phyloP scores from a whole-genome alignment of 2,888 invertebrate genomes.

The Ditylenchus weischeri region DNA sequence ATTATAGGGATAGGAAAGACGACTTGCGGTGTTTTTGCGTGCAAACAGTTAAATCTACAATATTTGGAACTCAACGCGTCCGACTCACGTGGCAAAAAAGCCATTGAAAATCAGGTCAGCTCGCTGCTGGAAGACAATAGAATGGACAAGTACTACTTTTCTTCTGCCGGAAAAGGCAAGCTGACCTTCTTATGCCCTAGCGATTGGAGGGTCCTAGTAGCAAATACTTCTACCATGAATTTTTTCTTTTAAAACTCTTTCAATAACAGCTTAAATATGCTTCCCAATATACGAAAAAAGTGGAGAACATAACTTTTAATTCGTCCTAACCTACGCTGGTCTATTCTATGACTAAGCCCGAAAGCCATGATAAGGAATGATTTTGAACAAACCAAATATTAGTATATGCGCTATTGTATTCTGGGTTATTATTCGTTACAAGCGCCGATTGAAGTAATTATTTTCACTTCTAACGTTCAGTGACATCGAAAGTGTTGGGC shows the following conservation, averaged over 20 bases:
- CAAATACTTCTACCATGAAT: too few species aligned
- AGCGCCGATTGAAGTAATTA: too few species aligned
- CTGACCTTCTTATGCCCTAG: background rate
- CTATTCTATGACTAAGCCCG: too few species aligned
- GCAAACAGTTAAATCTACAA: conserved; percentile 80
- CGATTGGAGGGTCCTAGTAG: too few species aligned
- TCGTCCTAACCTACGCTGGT: background rate
- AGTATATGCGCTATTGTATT: too few species aligned
- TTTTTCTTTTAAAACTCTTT: too few species aligned
- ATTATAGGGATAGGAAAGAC: conserved; percentile 82
- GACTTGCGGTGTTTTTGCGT: conserved; percentile 76
- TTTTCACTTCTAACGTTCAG: background rate
- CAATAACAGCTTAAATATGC: too few species aligned
- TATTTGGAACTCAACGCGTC: conserved; percentile 94
- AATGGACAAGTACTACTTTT: conserved; percentile 8
- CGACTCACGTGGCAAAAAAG: conserved; percentile 72
- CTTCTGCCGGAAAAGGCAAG: background rate
- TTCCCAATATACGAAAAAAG: too few species aligned
- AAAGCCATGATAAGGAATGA: background rate
- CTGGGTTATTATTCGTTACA: too few species aligned
- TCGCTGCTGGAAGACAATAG: background rate
- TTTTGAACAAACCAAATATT: too few species aligned
- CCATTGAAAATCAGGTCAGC: conserved; percentile 40
- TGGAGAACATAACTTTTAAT: too few species aligned
- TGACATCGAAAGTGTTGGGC: conserved; percentile 13